These are phyloP conservation scores for Pollimyrus isidori DNA, from an alignment of 2,113 vertebrate species.

Conservation along the genomic window DNA sequence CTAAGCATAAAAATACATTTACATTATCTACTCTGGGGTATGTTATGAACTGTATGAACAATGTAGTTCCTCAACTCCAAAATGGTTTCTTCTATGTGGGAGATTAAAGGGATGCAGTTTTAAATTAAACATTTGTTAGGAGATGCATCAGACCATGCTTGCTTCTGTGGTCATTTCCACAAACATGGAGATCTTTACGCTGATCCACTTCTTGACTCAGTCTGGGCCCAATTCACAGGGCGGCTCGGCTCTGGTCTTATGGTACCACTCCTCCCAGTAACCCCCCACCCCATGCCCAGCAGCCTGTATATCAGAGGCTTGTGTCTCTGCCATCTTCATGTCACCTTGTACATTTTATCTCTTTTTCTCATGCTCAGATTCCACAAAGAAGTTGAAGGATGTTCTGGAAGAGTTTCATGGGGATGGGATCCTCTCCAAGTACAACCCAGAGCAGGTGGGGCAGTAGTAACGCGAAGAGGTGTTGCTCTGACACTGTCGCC, in stretches of 20 bases:
- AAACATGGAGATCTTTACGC: background rate
- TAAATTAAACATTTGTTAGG: background rate
- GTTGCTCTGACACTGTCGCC: background rate
- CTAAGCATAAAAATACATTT: background rate
- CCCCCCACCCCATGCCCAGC: background rate
- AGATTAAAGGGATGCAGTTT: background rate
- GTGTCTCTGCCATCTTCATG: background rate
- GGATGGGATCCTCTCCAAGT: constrained; percentile 73
- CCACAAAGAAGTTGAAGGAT: constrained; percentile 88
- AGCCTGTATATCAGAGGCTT: background rate
- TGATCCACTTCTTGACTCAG: background rate
- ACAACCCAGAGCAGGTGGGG: constrained; percentile 80
- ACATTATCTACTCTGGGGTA: background rate
- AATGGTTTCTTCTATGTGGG: background rate
- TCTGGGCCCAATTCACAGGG: background rate
- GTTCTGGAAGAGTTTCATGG: constrained; percentile 84
- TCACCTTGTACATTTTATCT: background rate
- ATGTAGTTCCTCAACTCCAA: background rate
- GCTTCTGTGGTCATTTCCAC: background rate
- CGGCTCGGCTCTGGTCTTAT: background rate
- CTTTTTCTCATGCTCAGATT: constrained; percentile 60
- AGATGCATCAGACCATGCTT: background rate
- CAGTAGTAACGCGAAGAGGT: background rate
- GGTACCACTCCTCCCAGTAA: background rate
- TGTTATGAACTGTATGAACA: background rate